Percentiles rank a stretch among this genome's conserved stretches.
Evolutionary conservation across 1,140 invertebrate species (phyloP).

Genomic region (Heliconius nattereri): DNA sequence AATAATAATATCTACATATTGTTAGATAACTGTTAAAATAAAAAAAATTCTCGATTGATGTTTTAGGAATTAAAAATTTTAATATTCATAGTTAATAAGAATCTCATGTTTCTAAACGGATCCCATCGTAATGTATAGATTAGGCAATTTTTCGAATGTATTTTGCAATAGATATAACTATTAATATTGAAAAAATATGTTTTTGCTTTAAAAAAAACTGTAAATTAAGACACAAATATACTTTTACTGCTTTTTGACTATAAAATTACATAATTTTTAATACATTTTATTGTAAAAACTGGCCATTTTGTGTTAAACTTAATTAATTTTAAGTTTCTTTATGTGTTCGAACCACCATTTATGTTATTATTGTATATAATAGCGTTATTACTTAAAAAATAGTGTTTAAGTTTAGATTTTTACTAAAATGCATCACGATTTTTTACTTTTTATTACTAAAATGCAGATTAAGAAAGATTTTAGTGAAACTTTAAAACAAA

Average conservation of each 20-base stretch:
- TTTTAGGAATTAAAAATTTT: constrained; percentile 32
- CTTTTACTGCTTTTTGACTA: constrained; percentile 12
- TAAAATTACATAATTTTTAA: constrained; percentile 15
- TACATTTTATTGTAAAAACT: constrained; percentile 16
- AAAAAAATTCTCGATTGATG: constrained; percentile 7
- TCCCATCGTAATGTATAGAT: constrained; percentile 41
- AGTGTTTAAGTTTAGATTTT: constrained; percentile 38
- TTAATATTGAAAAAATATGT: neutral
- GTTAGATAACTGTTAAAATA: neutral
- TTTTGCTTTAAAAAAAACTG: neutral
- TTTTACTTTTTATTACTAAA: constrained; percentile 38
- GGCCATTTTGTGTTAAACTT: constrained; percentile 17
- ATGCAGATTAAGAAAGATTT: constrained; percentile 3
- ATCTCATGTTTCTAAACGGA: constrained; percentile 49
- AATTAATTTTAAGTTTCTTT: constrained; percentile 16
- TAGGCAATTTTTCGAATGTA: constrained; percentile 21
- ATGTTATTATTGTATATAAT: constrained; percentile 70
- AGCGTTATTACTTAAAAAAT: constrained; percentile 53
- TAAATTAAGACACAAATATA: neutral
- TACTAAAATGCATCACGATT: constrained; percentile 30
- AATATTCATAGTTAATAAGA: constrained; percentile 44
- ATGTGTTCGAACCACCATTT: constrained; percentile 70
- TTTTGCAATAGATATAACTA: constrained; percentile 17
- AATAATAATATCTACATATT: neutral
- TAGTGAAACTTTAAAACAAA: constrained; percentile 1